Evolutionary conservation across 2,113 vertebrate species (phyloP).

Genomic region (Cavia aperea): DNA sequence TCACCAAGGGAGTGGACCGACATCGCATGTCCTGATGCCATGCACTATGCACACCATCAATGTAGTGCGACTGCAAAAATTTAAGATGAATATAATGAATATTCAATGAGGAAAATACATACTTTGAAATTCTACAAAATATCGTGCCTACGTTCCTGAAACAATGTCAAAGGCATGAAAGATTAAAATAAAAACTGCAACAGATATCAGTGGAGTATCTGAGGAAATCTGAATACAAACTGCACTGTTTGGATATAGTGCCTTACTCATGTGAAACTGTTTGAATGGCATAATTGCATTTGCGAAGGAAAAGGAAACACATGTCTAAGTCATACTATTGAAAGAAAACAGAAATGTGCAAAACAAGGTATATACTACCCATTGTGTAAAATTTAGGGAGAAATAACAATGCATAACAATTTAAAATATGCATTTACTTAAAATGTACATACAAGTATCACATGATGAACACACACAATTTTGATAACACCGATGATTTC

Average conservation of each 20-base stretch:
- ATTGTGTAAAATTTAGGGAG: background rate
- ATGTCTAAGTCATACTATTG: background rate
- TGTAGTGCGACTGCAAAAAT: background rate
- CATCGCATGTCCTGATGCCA: background rate
- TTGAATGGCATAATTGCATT: background rate
- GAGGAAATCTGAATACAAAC: background rate
- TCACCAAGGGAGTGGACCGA: background rate
- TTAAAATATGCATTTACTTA: background rate
- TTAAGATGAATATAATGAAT: background rate
- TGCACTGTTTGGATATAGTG: background rate
- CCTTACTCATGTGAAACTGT: background rate
- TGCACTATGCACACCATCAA: background rate
- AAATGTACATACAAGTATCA: background rate
- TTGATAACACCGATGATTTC: background rate
- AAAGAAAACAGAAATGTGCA: background rate
- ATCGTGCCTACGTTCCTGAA: background rate
- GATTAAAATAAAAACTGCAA: background rate
- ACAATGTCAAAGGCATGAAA: background rate
- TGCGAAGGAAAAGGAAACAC: background rate
- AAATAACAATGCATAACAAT: background rate
- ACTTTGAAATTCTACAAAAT: background rate
- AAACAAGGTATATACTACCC: background rate
- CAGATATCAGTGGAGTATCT: background rate
- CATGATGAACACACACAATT: background rate
- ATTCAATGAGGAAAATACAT: conserved; percentile 10